Percentiles rank a stretch among this genome's conserved stretches.
These are phyloP conservation scores for Ennomos quercinarius DNA, from an alignment of 2,888 invertebrate genomes.

Conservation along the genomic window DNA sequence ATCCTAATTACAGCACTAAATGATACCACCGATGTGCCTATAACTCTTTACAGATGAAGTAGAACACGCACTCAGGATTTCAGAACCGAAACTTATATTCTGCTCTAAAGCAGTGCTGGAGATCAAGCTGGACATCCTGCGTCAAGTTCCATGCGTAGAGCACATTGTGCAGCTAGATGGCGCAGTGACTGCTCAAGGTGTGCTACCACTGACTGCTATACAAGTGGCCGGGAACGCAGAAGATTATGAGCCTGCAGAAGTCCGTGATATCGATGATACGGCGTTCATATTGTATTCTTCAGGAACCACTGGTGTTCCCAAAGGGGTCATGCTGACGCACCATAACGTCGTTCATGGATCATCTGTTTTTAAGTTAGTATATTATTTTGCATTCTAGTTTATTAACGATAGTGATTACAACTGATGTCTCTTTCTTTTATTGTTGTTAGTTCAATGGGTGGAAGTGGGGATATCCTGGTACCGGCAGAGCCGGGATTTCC, in stretches of 20 bases:
- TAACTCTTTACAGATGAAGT: slow-evolving; percentile 55
- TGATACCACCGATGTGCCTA: too few relatives aligned
- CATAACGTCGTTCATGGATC: slow-evolving; percentile 73
- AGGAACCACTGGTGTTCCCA: slow-evolving; percentile 92
- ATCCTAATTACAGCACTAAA: too few relatives aligned
- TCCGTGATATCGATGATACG: slow-evolving; percentile 51
- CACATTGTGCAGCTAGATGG: slow-evolving; percentile 88
- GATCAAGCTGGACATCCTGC: slow-evolving; percentile 41
- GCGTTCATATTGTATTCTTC: slow-evolving; percentile 84
- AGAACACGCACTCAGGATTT: slow-evolving; percentile 86
- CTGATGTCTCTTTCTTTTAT: too few relatives aligned
- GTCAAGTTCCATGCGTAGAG: slow-evolving; percentile 53
- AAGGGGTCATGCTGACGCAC: slow-evolving; percentile 90
- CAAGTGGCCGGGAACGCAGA: slow-evolving; percentile 35
- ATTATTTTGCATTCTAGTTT: too few relatives aligned
- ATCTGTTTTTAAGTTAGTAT: slow-evolving; percentile 72
- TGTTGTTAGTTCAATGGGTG: too few relatives aligned
- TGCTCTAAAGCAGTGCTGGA: slow-evolving; percentile 75
- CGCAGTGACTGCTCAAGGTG: slow-evolving; percentile 54
- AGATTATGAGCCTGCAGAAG: slow-evolving; percentile 47
- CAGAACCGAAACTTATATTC: slow-evolving; percentile 87
- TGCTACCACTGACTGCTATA: slow-evolving; percentile 44
- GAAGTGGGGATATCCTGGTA: too few relatives aligned
- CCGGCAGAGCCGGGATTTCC: too few relatives aligned
- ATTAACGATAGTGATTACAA: too few relatives aligned